Evolutionary conservation across 2,888 invertebrate genomes (phyloP), one percentile per base, ranked within the genome.

Genomic region (Amphiduros pacificus): DNA sequence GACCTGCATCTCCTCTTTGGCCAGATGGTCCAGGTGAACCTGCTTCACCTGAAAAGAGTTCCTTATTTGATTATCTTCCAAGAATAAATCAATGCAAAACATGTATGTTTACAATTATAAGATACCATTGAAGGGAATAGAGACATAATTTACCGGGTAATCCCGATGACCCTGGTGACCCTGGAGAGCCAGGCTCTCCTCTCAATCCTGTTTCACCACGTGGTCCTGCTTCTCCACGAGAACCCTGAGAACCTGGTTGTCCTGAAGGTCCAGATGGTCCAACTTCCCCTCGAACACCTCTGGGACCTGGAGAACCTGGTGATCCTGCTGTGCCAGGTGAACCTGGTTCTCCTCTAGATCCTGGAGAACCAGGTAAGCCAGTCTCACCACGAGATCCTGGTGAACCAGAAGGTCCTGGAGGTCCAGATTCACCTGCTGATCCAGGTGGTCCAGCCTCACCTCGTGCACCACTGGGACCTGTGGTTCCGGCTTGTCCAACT

Each of bases 281-380:
- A 29, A 5, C 24, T 40, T 60, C 40, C 28, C 69, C 77, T 5
- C 69, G 56, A 20, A 70, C 67, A 31, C 77, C 76, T 14, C 87
- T 82, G 70, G 88, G 88, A 0, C 93, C 92, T 24, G 86, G 82
- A 71, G 86, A 87, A 53, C 64, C 62, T 20, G 57, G 11, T 27
- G 36, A 41, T 36, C 66, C 66, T 40, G 50, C 24, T 11, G 28
- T 44, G 26, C 55, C 59, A 26, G 59, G 11, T n/a, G 40, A 6
- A n/a, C 59, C 59, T 29, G 58, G 17, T 22, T 48, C 44, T 55
- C 65, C 63, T 27, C 52, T 20, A 6, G 31, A 31, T 52, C 51
- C 61, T 11, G 24, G 32, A 22, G 29, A 54, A 44, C 59, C 54
- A 32, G 53, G n/a, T 36, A 31, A 28, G 24, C 60, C 60, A 40